Evolutionary conservation across 2,797 vertebrate genomes (phyloP), one percentile per base, ranked within the genome.

Genomic region (Antrozous pallidus): DNA sequence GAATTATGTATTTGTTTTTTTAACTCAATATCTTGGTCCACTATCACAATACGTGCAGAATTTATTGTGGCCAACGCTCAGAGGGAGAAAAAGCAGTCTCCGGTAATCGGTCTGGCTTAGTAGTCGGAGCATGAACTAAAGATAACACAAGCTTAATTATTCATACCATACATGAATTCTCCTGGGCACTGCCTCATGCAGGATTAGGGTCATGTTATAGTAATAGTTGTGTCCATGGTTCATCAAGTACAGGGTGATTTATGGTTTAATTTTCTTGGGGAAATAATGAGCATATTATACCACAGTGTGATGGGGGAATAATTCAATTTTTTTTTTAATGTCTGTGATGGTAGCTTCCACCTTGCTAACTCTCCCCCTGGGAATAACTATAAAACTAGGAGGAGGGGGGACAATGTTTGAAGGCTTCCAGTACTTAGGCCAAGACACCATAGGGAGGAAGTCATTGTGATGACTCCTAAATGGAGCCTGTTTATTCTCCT

Each of bases 1-100:
- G 93, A 98, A 95, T 98, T 97, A 96, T 96, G 69, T 84, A 80
- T 97, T 96, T 97, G 85, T 95, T 96, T 97, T 97, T 94, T 97
- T 77, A 74, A 88, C 79, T 73, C 67, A 81, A 85, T 87, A 94
- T 97, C 93, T 97, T 97, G 70, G 85, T 94, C 93, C 73, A 81
- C 63, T 95, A 87, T 96, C 88, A 95, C 24, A 91, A 6, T 56
- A 94, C 96, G 93, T 96, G 86, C 38, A 96, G 94, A 97, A 83
- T 96, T 98, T 56, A 71, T 81, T 90, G 40, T 92, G 93, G 78
- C 82, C 92, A 94, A 70, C 96, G 74, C 92, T 83, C 47, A 51
- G 17, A 90, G 17, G 28, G 26, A 85, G 45, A 80, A 93, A 93
- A 49, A 71, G 12, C 40, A 74, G 67, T 86, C 87, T 96, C 78